Evolutionary conservation across 2,888 invertebrate genomes (phyloP), one percentile per base, ranked within the genome.

Genomic region (Macrosoma leucophasiata): DNA sequence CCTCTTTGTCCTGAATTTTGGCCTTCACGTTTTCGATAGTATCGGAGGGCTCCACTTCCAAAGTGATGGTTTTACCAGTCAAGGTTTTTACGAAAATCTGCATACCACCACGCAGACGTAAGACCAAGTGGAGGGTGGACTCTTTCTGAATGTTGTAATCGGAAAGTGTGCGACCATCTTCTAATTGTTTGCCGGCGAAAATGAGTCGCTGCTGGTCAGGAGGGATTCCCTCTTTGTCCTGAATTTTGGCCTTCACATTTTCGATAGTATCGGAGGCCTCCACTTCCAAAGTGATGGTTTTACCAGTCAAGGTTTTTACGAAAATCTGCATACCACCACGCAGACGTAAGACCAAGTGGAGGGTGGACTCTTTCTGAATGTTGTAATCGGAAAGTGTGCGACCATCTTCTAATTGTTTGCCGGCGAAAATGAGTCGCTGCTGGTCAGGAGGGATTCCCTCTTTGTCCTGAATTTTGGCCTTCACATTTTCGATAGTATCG

Each of bases 321-420:
- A 62, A 60, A 2, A 61, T 67, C 18, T 67, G 67, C 67, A 67
- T 68, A 36, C 67, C 67, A 33, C 66, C 66, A n/a, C 67, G 46
- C 0, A 58, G 50, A 40, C 62, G 55, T 2, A 62, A 10, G 0
- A 63, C 62, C 1, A 63, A 41, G 1, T 68, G 66, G 0, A 67
- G 43, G 0, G 66, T 68, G 0, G 66, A 66, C 10, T 68, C 69
- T 3, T 69, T 65, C n/a, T 68, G 67, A 0, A 68, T 66, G 1
- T 67, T 67, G 19, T 58, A 58, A 25, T 58, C 58, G 1, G 57
- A 57, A 0, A 58, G 29, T n/a, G n/a, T n/a, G n/a, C n/a, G n/a
- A n/a, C n/a, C n/a, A n/a, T n/a, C n/a, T n/a, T n/a, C n/a, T n/a
- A n/a, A n/a, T n/a, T n/a, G n/a, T n/a, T n/a, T n/a, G n/a, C n/a